Conservation (phyloP, 2,797 vertebrate genomes). For the Spizella passerina region DNA sequence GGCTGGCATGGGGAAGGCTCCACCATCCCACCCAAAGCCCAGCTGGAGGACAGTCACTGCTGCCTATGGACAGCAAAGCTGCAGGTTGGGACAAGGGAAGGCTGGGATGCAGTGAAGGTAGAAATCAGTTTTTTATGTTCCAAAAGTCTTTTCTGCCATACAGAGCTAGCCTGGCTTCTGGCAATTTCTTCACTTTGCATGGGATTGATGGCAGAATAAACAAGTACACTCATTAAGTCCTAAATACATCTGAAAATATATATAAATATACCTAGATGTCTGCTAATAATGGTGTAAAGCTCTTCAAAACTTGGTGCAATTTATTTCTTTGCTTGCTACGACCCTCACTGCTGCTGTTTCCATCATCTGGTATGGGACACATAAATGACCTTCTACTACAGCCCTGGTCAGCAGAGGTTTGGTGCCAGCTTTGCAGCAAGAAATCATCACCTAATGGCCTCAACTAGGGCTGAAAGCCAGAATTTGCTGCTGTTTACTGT, state of each 20-base stretch:
- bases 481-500: not conserved
- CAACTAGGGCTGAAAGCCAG: not conserved
- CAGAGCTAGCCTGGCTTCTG: not conserved
- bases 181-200: not conserved
- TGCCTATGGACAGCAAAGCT: not conserved
- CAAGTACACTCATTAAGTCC: not conserved
- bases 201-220: not conserved
- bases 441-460: slow-evolving; percentile 24
- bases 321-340: not conserved
- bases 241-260: not conserved
- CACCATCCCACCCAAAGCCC: slow-evolving; percentile 32
- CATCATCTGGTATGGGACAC: not conserved
- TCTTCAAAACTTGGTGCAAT: not conserved
- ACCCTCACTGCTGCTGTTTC: not conserved
- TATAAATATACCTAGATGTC: not conserved
- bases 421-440: not conserved
- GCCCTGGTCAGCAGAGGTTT: not conserved
- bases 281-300: not conserved
- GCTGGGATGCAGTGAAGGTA: not conserved
- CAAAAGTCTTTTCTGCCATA: not conserved
- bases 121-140: not conserved
- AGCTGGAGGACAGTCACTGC: not conserved
- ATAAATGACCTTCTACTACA: not conserved
- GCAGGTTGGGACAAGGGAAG: not conserved
- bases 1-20: slow-evolving; percentile 36